Percentiles rank a stretch among this genome's conserved stretches.
Evolutionary conservation across 2,888 invertebrate genomes (phyloP).

Genomic region (Limulus polyphemus): DNA sequence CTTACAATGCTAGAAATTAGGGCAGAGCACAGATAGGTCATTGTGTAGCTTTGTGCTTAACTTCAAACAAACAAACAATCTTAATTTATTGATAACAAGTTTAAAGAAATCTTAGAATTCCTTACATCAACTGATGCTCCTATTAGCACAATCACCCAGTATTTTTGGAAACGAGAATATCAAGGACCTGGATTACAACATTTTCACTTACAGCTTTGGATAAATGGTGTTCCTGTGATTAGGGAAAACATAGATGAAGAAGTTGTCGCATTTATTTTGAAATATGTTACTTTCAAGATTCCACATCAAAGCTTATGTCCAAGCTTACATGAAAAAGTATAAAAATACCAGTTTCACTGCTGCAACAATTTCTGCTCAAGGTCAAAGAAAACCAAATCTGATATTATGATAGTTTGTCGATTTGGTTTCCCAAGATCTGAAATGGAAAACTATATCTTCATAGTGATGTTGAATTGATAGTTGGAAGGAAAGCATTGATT

Average conservation of each 20-base stretch:
- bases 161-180: slow-evolving; percentile 4
- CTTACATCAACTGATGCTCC: slow-evolving; percentile 1
- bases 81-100: slow-evolving; percentile 3
- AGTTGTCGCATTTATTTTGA: not conserved
- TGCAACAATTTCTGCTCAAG: slow-evolving; percentile 1
- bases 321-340: slow-evolving; percentile 1
- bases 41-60: too few species aligned
- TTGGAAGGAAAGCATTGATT: too few species aligned
- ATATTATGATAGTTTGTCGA: slow-evolving; percentile 1
- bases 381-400: not conserved
- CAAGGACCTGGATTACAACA: slow-evolving; percentile 3
- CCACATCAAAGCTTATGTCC: not conserved
- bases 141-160: not conserved
- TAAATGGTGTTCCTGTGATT: slow-evolving; percentile 2
- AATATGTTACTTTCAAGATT: slow-evolving; percentile 1
- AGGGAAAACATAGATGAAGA: not conserved
- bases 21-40: too few species aligned
- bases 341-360: not conserved
- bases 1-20: too few species aligned
- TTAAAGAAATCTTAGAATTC: slow-evolving; percentile 2
- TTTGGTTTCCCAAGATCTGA: not conserved
- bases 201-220: slow-evolving; percentile 5
- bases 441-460: not conserved
- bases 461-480: too few species aligned
- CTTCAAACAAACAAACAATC: not conserved